Evolutionary conservation across 2,888 invertebrate genomes (phyloP).

Genomic region (Eurytoma adleriae): DNA sequence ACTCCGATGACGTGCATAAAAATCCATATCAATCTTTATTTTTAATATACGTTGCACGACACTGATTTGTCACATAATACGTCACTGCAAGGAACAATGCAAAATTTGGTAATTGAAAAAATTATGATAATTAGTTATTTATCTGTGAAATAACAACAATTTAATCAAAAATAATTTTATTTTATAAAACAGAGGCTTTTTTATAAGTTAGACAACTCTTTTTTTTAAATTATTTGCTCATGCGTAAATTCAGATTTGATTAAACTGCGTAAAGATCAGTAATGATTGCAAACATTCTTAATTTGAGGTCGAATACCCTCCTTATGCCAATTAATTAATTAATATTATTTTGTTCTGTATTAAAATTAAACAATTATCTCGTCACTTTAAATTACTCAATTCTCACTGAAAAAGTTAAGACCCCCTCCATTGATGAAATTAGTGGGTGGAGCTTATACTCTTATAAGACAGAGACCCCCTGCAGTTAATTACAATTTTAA

Average conservation of each 20-base stretch:
- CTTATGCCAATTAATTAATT: background rate
- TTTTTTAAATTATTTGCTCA: too few relatives aligned
- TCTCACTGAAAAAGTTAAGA: background rate
- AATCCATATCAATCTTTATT: background rate
- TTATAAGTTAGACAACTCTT: too few relatives aligned
- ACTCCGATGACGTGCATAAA: background rate
- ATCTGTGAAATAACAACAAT: too few relatives aligned
- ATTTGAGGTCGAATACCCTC: too few relatives aligned
- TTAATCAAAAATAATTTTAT: too few relatives aligned
- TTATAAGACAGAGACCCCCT: slow-evolving; percentile 15
- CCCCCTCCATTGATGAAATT: background rate
- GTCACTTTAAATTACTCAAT: background rate
- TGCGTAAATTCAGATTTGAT: too few relatives aligned
- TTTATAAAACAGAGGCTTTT: too few relatives aligned
- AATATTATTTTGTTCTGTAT: background rate
- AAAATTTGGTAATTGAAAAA: background rate
- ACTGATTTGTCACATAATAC: background rate
- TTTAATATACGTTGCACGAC: background rate
- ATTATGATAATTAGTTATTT: too few relatives aligned
- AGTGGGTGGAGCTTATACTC: slow-evolving; percentile 14
- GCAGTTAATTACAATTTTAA: background rate
- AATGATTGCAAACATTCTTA: too few relatives aligned
- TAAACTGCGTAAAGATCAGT: too few relatives aligned
- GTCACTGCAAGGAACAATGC: background rate
- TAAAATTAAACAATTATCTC: background rate